Evolutionary conservation across 2,113 vertebrate genomes (phyloP).

Genomic region (Orientallactaga bullata): DNA sequence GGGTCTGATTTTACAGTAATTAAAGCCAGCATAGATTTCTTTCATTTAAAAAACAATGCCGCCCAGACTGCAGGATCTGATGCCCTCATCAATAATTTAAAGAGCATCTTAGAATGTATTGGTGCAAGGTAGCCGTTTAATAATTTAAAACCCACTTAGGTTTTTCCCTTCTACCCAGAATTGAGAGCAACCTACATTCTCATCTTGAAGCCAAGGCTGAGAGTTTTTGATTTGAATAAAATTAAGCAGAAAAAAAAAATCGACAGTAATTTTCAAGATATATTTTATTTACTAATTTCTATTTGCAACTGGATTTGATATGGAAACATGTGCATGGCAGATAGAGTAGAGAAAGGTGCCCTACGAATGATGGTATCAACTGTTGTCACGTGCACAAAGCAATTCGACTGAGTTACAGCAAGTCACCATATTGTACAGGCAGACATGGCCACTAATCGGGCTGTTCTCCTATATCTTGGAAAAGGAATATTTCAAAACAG

Average conservation of each 20-base stretch:
- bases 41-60: conserved; percentile 46
- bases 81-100: conserved; percentile 75
- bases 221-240: conserved; percentile 46
- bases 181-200: conserved; percentile 23
- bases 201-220: background rate
- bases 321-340: background rate
- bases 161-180: background rate
- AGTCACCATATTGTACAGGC: background rate
- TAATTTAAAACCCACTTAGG: conserved; percentile 70
- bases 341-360: background rate
- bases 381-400: background rate
- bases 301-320: conserved; percentile 54
- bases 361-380: background rate
- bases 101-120: conserved; percentile 66
- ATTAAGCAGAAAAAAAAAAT: background rate
- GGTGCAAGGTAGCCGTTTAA: conserved; percentile 66
- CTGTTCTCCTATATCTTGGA: background rate
- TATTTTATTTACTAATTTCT: conserved; percentile 69
- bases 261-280: conserved; percentile 24
- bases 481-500: conserved; percentile 10
- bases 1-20: conserved; percentile 61
- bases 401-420: background rate
- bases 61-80: conserved; percentile 15
- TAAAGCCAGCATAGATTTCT: conserved; percentile 63
- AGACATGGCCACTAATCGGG: background rate